Conservation (phyloP, 1,140 invertebrate species). For the Drosophila nannoptera region DNA sequence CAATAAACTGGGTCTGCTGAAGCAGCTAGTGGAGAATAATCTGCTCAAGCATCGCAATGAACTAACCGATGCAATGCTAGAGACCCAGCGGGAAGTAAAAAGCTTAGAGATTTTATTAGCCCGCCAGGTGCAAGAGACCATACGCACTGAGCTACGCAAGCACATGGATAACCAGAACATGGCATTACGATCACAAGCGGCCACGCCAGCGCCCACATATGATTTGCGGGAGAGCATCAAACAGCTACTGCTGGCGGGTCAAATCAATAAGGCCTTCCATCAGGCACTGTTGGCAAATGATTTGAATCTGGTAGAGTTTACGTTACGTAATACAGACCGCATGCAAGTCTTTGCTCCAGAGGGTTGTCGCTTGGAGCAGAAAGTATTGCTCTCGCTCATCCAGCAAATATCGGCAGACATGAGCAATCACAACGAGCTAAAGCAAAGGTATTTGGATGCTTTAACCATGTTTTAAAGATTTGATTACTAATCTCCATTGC, state of each 20-base stretch:
- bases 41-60: constrained; percentile 64
- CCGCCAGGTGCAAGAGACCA: constrained; percentile 71
- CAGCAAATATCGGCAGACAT: constrained; percentile 95
- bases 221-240: constrained; percentile 86
- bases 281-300: constrained; percentile 93
- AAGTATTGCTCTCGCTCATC: constrained; percentile 93
- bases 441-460: constrained; percentile 84
- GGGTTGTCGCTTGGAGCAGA: constrained; percentile 87
- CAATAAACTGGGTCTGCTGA: constrained; percentile 59
- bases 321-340: constrained; percentile 90
- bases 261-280: constrained; percentile 92
- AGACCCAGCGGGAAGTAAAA: constrained; percentile 75
- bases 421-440: constrained; percentile 89
- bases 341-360: constrained; percentile 85
- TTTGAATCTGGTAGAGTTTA: constrained; percentile 89
- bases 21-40: constrained; percentile 66
- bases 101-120: constrained; percentile 69
- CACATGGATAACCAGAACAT: constrained; percentile 82
- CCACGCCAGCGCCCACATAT: constrained; percentile 83
- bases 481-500: too few species aligned
- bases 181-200: constrained; percentile 84
- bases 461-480: not conserved
- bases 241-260: constrained; percentile 85
- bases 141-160: constrained; percentile 79
- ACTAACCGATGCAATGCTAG: constrained; percentile 67